Evolutionary conservation across 2,888 invertebrate genomes (phyloP), one percentile per base, ranked within the genome.

Genomic region (Mythimna lalbum): DNA sequence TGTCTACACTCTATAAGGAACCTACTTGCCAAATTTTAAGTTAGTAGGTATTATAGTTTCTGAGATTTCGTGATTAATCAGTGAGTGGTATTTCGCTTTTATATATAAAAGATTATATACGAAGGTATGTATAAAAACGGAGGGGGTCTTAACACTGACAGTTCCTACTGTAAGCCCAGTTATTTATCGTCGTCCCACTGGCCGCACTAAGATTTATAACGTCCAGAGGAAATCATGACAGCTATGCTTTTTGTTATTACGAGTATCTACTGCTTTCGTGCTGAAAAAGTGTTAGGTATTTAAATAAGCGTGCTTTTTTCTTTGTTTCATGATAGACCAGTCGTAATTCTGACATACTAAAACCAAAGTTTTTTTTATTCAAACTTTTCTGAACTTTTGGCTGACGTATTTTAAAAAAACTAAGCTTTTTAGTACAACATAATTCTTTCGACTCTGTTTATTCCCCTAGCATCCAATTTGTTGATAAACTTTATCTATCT

Each of bases 161-260:
- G 81, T 84, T 80, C 80, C 75, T 79, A 76, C 81, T 82, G 85
- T 91, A 91, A 91, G 90, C 89, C 86, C 70, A 67, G 91, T 94
- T 93, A 94, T 95, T 94, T 95, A 95, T 95, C 86, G 90, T 88
- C 90, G 90, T 87, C 92, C 94, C 90, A 93, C 92, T 92, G 92
- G 90, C 92, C 93, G 86, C 85, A 82, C 76, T 75, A 88, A 92
- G 94, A 94, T 95, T 94, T 94, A 93, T 92, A n/a, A 86, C 88
- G 86, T 84, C 84, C 87, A 83, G 87, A 87, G 90, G 88, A 92
- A 92, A 91, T 92, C 90, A 91, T 89, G 86, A 87, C 87, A 79
- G 86, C 75, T 66, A 75, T 81, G 84, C 76, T 84, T 89, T 88
- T 90, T 90, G 88, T 90, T 89, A 89, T 90, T 86, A n/a, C n/a